Percentiles rank a stretch among this genome's conserved stretches.
Evolutionary conservation across 2,113 vertebrate species (phyloP).

Genomic region (Shinisaurus crocodilurus): DNA sequence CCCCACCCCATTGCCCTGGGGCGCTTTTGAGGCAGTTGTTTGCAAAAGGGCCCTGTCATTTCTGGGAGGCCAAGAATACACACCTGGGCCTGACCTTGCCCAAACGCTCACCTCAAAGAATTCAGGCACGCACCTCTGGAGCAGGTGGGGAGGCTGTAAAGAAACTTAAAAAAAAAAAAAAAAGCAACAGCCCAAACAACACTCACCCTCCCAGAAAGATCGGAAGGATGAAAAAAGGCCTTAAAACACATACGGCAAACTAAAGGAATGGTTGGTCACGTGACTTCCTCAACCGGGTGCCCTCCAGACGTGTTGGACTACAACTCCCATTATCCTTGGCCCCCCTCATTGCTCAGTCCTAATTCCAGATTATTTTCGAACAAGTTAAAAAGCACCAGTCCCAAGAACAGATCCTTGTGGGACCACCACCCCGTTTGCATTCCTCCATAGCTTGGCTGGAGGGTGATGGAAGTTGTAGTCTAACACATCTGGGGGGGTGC

Average conservation of each 20-base stretch:
- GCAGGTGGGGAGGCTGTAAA: neutral
- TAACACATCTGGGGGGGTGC: too few relatives aligned
- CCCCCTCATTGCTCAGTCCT: too few relatives aligned
- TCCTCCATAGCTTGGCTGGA: neutral
- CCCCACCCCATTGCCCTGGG: neutral
- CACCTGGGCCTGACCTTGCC: conserved; percentile 1
- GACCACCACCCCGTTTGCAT: too few relatives aligned
- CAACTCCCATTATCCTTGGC: too few relatives aligned
- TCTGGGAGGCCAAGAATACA: neutral
- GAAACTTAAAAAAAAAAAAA: too few relatives aligned
- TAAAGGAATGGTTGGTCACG: neutral
- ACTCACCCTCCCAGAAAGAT: neutral
- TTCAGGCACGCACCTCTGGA: neutral
- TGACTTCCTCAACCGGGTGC: too few relatives aligned
- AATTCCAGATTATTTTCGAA: too few relatives aligned
- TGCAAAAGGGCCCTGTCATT: neutral
- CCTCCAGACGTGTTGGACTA: too few relatives aligned
- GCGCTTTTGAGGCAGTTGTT: neutral
- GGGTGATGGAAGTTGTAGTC: too few relatives aligned
- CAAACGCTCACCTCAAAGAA: conserved; percentile 13
- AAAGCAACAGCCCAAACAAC: neutral
- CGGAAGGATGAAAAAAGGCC: neutral
- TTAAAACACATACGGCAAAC: neutral
- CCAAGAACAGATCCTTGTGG: too few relatives aligned
- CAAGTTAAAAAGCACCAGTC: too few relatives aligned